Conservation (phyloP, 30 jellyfish, hydroid and myxozoan genomes). For the Sanderia malayensis region DNA sequence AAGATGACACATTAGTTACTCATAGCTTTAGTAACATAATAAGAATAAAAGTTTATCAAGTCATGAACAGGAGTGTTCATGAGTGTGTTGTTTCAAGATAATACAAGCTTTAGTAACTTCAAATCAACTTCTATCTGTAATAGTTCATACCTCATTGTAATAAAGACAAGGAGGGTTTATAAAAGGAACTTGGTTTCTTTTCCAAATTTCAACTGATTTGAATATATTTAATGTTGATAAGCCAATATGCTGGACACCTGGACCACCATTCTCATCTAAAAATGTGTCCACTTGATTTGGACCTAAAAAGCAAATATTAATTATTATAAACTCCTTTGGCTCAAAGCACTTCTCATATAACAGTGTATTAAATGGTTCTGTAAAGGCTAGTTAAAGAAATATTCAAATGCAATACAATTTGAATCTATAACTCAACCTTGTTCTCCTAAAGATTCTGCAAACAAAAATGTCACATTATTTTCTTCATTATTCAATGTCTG, state of each 20-base stretch:
- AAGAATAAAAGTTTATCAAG: too few species aligned
- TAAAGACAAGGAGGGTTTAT: conserved; percentile 72
- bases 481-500: background rate
- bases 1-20: too few species aligned
- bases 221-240: conserved; percentile 49
- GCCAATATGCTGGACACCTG: conserved; percentile 92
- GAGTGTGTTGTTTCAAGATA: too few species aligned
- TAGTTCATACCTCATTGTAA: conserved; percentile 71
- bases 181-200: conserved; percentile 43
- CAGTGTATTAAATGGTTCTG: too few species aligned
- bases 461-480: conserved; percentile 59
- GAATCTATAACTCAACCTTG: conserved; percentile 37
- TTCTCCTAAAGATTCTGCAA: conserved; percentile 76
- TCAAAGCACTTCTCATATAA: too few species aligned
- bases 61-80: too few species aligned
- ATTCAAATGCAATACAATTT: background rate
- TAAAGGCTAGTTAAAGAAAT: too few species aligned
- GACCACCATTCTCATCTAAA: conserved; percentile 76
- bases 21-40: too few species aligned
- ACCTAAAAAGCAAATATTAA: conserved; percentile 31
- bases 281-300: conserved; percentile 84
- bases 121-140: too few species aligned
- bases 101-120: too few species aligned
- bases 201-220: conserved; percentile 54
- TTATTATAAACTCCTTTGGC: too few species aligned